These are phyloP conservation scores for Chlorodrepanis virens DNA, from an alignment of 2,113 vertebrate genomes.

Conservation along the genomic window DNA sequence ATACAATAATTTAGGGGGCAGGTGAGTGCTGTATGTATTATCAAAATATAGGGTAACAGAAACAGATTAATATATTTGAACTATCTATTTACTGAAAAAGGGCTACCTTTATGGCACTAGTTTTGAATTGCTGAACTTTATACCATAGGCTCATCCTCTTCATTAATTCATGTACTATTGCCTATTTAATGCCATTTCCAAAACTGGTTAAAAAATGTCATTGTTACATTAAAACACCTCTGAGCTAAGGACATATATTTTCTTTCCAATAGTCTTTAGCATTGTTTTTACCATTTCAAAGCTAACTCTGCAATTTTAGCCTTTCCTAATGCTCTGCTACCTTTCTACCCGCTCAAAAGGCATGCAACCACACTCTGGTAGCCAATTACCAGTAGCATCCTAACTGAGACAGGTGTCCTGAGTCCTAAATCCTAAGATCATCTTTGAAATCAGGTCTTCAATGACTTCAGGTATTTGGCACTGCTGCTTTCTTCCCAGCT, in stretches of 20 bases:
- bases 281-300: neutral
- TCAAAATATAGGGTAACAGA: neutral
- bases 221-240: neutral
- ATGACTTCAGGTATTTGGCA: neutral
- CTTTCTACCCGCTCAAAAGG: neutral
- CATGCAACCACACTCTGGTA: neutral
- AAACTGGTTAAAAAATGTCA: neutral
- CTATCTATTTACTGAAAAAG: neutral
- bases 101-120: neutral
- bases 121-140: neutral
- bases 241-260: neutral
- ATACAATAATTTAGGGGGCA: neutral
- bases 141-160: no score
- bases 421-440: conserved; percentile 46
- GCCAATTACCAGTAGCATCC: neutral
- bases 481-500: neutral
- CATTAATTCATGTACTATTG: no score
- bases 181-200: neutral
- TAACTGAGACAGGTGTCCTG: conserved; percentile 1
- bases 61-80: neutral
- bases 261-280: neutral
- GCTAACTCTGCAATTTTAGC: neutral
- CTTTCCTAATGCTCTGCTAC: neutral
- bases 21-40: neutral
- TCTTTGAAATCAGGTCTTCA: conserved; percentile 54